Percentiles rank a stretch among this genome's conserved stretches.
These are phyloP conservation scores for Ptychochromis oligacanthus DNA, from an alignment of 2,113 vertebrate species.

Conservation along the genomic window DNA sequence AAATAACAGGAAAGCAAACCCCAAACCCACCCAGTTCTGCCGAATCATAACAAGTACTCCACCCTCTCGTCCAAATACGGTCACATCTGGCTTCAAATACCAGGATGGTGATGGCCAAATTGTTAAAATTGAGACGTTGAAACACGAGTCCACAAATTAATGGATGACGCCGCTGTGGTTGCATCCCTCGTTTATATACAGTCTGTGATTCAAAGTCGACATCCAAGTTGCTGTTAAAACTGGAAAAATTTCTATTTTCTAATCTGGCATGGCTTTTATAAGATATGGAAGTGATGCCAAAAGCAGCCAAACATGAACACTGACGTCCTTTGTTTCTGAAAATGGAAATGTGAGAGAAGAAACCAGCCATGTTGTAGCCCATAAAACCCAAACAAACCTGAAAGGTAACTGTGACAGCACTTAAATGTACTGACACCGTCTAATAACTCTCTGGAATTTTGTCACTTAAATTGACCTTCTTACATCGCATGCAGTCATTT, in stretches of 20 bases:
- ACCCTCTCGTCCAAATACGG: no score
- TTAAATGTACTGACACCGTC: background rate
- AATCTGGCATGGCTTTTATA: rapidly evolving
- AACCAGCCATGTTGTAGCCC: background rate
- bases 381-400: background rate
- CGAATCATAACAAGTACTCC: no score
- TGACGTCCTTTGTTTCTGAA: background rate
- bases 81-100: no score
- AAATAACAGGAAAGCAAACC: no score
- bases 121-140: background rate
- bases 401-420: background rate
- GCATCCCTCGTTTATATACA: background rate
- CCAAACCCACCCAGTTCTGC: no score
- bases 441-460: background rate
- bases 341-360: background rate
- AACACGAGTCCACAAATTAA: no score
- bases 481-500: background rate
- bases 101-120: background rate
- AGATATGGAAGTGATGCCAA: background rate
- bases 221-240: background rate
- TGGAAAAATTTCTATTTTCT: background rate
- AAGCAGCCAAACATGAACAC: background rate
- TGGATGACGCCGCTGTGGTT: no score
- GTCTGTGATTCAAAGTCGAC: background rate
- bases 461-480: background rate